Percentiles rank a stretch among this genome's conserved stretches.
These are phyloP conservation scores for Lomographa bimaculata DNA, from an alignment of 2,888 invertebrate species.

Conservation along the genomic window DNA sequence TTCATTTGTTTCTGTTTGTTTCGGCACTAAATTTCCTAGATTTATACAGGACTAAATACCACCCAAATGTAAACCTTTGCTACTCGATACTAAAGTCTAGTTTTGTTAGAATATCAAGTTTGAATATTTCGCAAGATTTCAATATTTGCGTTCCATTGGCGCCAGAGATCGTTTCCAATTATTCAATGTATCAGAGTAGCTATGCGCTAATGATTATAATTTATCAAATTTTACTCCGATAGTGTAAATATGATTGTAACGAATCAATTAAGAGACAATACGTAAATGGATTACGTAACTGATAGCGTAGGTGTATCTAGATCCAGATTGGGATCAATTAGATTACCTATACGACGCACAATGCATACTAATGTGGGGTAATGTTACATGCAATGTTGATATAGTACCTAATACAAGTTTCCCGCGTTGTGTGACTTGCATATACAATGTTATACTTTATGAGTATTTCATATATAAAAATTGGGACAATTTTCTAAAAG, in stretches of 20 bases:
- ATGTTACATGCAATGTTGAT: too few relatives aligned
- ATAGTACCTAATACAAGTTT: too few relatives aligned
- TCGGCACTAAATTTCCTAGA: conserved; percentile 15
- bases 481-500: too few relatives aligned
- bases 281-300: conserved; percentile 7
- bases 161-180: conserved; percentile 13
- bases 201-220: conserved; percentile 24
- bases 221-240: conserved; percentile 16
- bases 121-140: conserved; percentile 10
- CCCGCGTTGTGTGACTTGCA: too few relatives aligned
- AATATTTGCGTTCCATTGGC: conserved; percentile 8
- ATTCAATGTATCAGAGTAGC: conserved; percentile 15
- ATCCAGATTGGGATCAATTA: conserved; percentile 1
- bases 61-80: not conserved
- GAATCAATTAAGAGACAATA: conserved; percentile 11
- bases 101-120: too few relatives aligned
- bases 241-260: conserved; percentile 13
- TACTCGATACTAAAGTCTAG: conserved; percentile 4
- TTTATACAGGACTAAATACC: conserved; percentile 6
- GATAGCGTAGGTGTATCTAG: conserved; percentile 12
- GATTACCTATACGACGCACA: not conserved
- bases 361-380: not conserved
- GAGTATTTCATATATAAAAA: too few relatives aligned
- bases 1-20: conserved; percentile 22
- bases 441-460: too few relatives aligned